A percentile compares a stretch with the other conserved stretches of the same genome.
Evolutionary conservation across 2,113 vertebrate genomes (phyloP).

Genomic region (Microtus oregoni): DNA sequence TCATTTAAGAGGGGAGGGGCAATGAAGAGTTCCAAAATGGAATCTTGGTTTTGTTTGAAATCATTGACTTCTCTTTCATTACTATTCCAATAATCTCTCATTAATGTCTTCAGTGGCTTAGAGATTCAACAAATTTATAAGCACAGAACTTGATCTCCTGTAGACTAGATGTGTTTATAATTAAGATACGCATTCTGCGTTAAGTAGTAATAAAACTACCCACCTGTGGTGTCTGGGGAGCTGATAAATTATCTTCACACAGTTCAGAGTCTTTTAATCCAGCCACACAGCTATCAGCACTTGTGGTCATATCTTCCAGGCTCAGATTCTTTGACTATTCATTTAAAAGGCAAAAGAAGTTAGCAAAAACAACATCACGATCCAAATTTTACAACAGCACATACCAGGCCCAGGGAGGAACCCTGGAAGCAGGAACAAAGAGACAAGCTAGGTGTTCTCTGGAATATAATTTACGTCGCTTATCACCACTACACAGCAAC

Average conservation of each 20-base stretch:
- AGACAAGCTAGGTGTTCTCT: background rate
- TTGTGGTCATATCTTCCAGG: constrained; percentile 82
- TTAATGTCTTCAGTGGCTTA: constrained; percentile 49
- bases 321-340: constrained; percentile 82
- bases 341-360: constrained; percentile 64
- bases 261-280: constrained; percentile 85
- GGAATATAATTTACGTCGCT: constrained; percentile 6
- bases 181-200: constrained; percentile 27
- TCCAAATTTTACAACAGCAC: constrained; percentile 32
- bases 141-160: constrained; percentile 38
- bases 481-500: background rate
- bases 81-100: constrained; percentile 44
- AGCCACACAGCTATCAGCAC: constrained; percentile 65
- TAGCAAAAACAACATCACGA: background rate
- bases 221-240: constrained; percentile 73
- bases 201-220: constrained; percentile 65
- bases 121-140: constrained; percentile 55
- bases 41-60: constrained; percentile 56
- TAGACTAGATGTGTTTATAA: constrained; percentile 29
- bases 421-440: constrained; percentile 48
- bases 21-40: constrained; percentile 47
- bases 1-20: background rate
- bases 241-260: constrained; percentile 74
- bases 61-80: constrained; percentile 42
- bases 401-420: constrained; percentile 16